Evolutionary conservation across 1,140 invertebrate genomes (phyloP).

Genomic region (Psix sp.): DNA sequence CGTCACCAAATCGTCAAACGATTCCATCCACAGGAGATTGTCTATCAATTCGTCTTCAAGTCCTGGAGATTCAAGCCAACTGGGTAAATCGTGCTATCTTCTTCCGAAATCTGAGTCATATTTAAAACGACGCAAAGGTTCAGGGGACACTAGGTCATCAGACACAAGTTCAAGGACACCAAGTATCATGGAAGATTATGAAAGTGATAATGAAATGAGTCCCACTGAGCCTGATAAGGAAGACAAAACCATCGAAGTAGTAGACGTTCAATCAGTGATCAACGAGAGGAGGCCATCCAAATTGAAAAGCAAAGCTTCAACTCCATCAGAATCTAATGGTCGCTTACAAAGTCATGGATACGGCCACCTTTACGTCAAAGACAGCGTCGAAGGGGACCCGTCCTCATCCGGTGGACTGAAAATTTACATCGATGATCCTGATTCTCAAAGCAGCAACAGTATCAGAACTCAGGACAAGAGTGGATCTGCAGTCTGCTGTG

Average conservation of each 20-base stretch:
- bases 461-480: constrained; percentile 38
- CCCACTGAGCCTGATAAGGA: constrained; percentile 35
- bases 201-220: constrained; percentile 29
- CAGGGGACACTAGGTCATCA: constrained; percentile 35
- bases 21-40: constrained; percentile 57
- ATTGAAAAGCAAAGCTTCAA: constrained; percentile 53
- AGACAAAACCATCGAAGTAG: constrained; percentile 30
- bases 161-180: constrained; percentile 50
- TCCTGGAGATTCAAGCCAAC: constrained; percentile 32
- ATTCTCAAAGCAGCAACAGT: constrained; percentile 63
- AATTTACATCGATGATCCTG: constrained; percentile 66
- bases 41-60: constrained; percentile 65
- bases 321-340: constrained; percentile 26
- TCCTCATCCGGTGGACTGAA: constrained; percentile 46
- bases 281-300: constrained; percentile 73
- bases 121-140: constrained; percentile 45
- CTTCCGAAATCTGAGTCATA: constrained; percentile 46
- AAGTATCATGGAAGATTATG: constrained; percentile 54
- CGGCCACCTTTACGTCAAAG: constrained; percentile 59
- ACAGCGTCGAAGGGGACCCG: constrained; percentile 33
- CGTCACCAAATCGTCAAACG: constrained; percentile 57
- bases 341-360: constrained; percentile 38
- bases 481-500: constrained; percentile 30
- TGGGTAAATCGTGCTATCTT: constrained; percentile 51
- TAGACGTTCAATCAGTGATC: constrained; percentile 74